Base-by-base conservation (phyloP, 2,113 vertebrate genomes). In the Notothenia rossii region DNA sequence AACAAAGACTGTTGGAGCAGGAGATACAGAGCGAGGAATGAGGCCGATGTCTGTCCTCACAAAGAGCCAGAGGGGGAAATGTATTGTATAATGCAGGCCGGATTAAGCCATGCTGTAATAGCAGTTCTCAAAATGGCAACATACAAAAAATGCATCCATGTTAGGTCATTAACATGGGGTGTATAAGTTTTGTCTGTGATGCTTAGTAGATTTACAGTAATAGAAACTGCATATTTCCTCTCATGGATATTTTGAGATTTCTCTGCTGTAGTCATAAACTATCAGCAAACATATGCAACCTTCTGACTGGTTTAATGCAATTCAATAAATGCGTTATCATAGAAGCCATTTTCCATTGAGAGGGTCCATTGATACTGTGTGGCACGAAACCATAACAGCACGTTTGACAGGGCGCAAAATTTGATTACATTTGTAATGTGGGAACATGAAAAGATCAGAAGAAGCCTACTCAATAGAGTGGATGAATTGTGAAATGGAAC, bases 61-160 rank as follows among this genome's bases (percentile, higher is more conserved):
- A 92, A 88, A 93, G 72, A 93, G 92, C 88, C 88, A 90, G 87
- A 92, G 91, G 88, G 85, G 92, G 91, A 92, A 91, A 93, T 89
- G 92, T 92, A 45, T 59, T 51, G 48, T 62, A 91, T 92, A 92
- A 89, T 94, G 86, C 88, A 95, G 89, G 20, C 54, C 5, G 9
- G 40, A 40, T 72, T 72, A 51, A 76, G 43, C 13, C 50, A 55
- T 58, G 66, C 43, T 67, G 20, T 25, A 58, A 67, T 20, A 68
- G 51, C 29, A 33, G 17, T 18, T 51, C 59, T 73, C 66, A 49
- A 75, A 71, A 55, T 68, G 22, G n/a, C 51, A 67, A 67, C 29
- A 65, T 14, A 82, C 60, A 49, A 75, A 59, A 59, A 68, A 86
- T 48, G 3, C 59, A 68, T 62, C 48, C 45, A 78, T 65, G 46